Conservation (phyloP, 2,113 vertebrate species). For the Picathartes gymnocephalus region DNA sequence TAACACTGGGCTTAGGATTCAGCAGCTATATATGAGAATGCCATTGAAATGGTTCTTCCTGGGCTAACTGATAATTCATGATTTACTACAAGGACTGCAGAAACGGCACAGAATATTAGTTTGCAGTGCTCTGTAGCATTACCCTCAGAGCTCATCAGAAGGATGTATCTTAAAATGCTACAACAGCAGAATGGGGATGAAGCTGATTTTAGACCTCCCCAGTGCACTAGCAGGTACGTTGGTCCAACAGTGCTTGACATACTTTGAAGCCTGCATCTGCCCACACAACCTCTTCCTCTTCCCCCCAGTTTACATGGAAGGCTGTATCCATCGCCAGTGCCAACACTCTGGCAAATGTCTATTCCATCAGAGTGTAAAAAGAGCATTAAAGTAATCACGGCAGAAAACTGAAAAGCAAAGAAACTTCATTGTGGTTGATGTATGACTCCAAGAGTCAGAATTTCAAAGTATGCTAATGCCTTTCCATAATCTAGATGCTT, state of each 20-base stretch:
- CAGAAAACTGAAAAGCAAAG: background rate
- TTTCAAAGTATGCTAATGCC: background rate
- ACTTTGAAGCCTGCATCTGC: background rate
- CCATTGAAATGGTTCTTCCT: background rate
- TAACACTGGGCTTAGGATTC: background rate
- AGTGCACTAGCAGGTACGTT: background rate
- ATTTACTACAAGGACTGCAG: background rate
- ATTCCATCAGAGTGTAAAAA: background rate
- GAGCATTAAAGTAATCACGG: background rate
- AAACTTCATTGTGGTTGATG: background rate
- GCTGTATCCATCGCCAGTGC: background rate
- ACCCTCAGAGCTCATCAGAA: background rate
- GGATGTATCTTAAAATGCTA: background rate
- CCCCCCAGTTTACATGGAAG: background rate
- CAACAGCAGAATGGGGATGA: background rate
- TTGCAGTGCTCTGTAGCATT: background rate
- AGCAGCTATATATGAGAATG: background rate
- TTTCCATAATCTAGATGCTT: background rate
- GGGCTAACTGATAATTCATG: background rate
- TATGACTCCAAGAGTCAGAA: background rate
- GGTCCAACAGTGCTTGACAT: background rate
- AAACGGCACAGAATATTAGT: background rate
- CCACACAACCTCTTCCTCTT: background rate
- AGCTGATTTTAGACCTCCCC: background rate
- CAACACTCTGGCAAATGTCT: background rate